Percentiles rank a stretch among this genome's conserved stretches.
phyloP scores from a whole-genome alignment of 2,113 vertebrate species.

The Cryptomyrus ogoouensis region DNA sequence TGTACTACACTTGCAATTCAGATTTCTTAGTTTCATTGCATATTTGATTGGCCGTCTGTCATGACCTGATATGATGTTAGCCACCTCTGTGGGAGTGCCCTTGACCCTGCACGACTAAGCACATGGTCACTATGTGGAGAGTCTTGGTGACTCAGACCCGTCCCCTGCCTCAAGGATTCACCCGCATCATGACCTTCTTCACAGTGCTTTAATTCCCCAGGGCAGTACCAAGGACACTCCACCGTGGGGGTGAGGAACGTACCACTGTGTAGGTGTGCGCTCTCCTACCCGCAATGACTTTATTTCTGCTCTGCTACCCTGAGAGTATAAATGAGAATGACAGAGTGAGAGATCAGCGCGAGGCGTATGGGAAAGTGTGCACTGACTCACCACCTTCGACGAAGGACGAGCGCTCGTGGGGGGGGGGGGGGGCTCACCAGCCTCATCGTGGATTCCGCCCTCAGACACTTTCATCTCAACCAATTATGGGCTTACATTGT shows the following conservation, averaged over 20 bases:
- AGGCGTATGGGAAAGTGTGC: not conserved
- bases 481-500: not conserved
- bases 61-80: not conserved
- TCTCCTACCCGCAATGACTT: not conserved
- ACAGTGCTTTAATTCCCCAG: not conserved
- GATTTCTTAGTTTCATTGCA: not conserved
- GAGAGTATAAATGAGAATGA: not conserved
- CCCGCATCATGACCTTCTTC: not conserved
- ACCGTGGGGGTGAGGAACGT: not conserved
- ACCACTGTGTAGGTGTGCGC: not conserved
- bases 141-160: not conserved
- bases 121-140: not conserved
- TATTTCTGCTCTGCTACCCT: constrained; percentile 1
- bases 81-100: not conserved
- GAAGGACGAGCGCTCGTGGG: not conserved
- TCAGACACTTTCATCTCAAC: not conserved
- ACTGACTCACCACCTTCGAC: constrained; percentile 11
- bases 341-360: not conserved
- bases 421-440: not conserved
- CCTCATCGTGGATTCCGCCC: not conserved
- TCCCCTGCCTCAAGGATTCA: not conserved
- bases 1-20: not conserved
- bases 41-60: not conserved
- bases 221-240: constrained; percentile 1
- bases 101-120: not conserved